Base-by-base conservation (phyloP, 2,113 vertebrate genomes). In the Pardalotus punctatus region DNA sequence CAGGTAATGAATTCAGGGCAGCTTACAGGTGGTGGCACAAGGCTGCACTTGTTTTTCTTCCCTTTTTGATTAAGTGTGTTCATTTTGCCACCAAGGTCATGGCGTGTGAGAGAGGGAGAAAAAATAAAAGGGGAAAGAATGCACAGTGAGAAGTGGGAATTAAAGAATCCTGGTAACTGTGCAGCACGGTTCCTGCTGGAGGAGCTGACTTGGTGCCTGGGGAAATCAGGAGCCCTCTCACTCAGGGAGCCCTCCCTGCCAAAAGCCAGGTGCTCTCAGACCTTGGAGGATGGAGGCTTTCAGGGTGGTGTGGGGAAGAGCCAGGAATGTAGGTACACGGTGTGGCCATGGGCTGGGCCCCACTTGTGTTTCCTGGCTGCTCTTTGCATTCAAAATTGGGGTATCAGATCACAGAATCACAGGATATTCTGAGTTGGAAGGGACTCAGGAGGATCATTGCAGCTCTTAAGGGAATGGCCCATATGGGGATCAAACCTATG, bases 11-110 rank as follows among this genome's bases (percentile, higher is more conserved):
- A 91, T 93, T 79, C 78, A 85, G 93, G 70, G 38, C 78, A 73
- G 81, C 74, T 94, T 61, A 85, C 87, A 96, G 93, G 94, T 96
- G 93, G 91, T 90, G 91, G 94, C 93, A 96, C 94, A 93, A 60
- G 91, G 84, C 86, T 82, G 83, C 3, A 0, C 84, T 90, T 96
- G 93, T 95, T 96, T 92, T 91, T 36, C 86, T 90, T 77, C 53
- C 43, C 81, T 54, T 74, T 90, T 84, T 84, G 80, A 96, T 93
- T 66, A 90, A 90, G 76, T 2, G 0, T 19, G 72, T 31, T 93
- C 72, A 9, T 81, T 94, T 79, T 56, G 67, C 76, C 76, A 86
- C 64, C 78, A 91, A 96, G 95, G 87, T 94, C 87, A 65, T 3
- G 17, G 53, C 0, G 0, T 24, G 61, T 60, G 61, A 14, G 48